phyloP scores from a whole-genome alignment of 2,113 vertebrate species.

The Mystacornis crossleyi region DNA sequence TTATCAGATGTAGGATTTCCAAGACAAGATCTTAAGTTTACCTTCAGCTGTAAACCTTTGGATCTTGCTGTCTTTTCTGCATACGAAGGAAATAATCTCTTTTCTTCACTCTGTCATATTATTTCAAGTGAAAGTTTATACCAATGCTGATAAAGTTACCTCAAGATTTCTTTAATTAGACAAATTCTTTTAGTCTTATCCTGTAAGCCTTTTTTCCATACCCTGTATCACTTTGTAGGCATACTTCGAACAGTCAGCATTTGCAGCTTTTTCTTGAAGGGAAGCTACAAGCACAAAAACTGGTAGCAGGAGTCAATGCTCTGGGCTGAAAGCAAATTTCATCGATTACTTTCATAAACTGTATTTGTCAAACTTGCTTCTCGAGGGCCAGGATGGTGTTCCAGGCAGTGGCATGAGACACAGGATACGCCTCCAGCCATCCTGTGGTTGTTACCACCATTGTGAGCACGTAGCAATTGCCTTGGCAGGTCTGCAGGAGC shows the following conservation, averaged over 20 bases:
- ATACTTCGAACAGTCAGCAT: background rate
- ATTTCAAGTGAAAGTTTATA: background rate
- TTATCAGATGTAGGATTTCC: background rate
- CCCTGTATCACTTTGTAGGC: background rate
- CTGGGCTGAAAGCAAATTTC: background rate
- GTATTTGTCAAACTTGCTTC: background rate
- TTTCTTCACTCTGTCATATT: background rate
- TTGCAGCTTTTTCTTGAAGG: background rate
- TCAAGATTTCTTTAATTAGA: background rate
- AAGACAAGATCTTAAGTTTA: background rate
- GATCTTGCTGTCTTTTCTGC: background rate
- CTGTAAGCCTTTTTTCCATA: background rate
- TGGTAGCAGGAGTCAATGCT: background rate
- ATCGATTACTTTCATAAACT: background rate
- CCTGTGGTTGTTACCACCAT: background rate
- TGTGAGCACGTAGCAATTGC: fast-evolving
- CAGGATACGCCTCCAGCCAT: background rate
- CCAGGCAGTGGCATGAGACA: background rate
- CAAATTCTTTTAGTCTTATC: background rate
- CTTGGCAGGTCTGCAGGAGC: background rate
- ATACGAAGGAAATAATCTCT: background rate
- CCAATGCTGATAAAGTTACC: background rate
- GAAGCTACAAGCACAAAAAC: background rate
- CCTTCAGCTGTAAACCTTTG: background rate
- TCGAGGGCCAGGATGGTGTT: background rate